Percentiles rank a stretch among this genome's conserved stretches.
phyloP scores from a whole-genome alignment of 1,140 invertebrate species.

The Musca domestica region DNA sequence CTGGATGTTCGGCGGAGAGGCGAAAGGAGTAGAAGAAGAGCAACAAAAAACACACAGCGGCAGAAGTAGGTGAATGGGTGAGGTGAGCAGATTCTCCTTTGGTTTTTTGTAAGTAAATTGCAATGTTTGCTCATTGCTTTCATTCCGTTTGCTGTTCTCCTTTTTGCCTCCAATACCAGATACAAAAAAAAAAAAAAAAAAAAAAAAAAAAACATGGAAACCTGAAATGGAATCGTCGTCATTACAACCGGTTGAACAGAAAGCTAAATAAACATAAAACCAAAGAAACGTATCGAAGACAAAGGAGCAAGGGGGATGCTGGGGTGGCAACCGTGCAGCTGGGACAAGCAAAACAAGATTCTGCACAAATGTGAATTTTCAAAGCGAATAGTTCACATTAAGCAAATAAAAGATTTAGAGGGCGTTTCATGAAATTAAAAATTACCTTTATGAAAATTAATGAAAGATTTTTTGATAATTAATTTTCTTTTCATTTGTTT shows the following conservation, averaged over 20 bases:
- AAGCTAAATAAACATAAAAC: neutral
- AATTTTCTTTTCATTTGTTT: neutral
- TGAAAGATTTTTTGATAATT: constrained; percentile 15
- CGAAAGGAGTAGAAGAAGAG: neutral
- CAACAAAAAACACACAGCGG: no score
- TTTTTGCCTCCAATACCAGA: neutral
- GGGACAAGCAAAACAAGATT: neutral
- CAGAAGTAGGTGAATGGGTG: no score
- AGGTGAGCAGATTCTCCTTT: no score
- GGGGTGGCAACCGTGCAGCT: neutral
- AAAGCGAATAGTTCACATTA: neutral
- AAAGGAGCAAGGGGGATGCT: neutral
- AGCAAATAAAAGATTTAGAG: constrained; percentile 17
- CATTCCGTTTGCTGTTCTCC: neutral
- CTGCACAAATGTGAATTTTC: neutral
- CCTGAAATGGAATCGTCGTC: neutral
- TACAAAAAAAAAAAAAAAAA: neutral
- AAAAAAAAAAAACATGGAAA: no score
- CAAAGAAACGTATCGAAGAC: neutral
- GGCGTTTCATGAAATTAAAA: constrained; percentile 6
- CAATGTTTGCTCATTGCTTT: constrained; percentile 9
- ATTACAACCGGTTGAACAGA: neutral
- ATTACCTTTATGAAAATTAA: constrained; percentile 20
- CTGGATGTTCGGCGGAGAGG: neutral
- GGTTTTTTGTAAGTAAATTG: constrained; percentile 12